Conservation (phyloP, 2,797 vertebrate genomes). For the Kryptolebias ocellatus region DNA sequence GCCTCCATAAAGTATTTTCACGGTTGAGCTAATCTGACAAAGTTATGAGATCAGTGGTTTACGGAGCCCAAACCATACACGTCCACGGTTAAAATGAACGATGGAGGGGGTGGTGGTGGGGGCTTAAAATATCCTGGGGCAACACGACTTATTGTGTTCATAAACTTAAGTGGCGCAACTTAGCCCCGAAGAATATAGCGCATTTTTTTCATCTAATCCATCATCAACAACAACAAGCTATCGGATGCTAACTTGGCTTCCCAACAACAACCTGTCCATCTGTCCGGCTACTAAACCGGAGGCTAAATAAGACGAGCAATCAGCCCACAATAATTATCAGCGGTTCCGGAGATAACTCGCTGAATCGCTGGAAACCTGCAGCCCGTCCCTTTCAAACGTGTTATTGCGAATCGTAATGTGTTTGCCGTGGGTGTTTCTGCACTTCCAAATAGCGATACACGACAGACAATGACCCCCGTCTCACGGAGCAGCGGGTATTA, state of each 20-base stretch:
- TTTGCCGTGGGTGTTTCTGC: conserved; percentile 16
- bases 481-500: conserved; percentile 53
- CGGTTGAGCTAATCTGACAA: conserved; percentile 79
- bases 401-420: background rate
- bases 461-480: conserved; percentile 72
- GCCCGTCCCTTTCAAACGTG: background rate
- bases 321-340: conserved; percentile 25
- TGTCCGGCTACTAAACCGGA: conserved; percentile 65
- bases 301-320: conserved; percentile 68
- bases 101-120: too few species aligned
- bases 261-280: conserved; percentile 80
- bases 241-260: conserved; percentile 75
- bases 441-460: conserved; percentile 72
- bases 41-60: conserved; percentile 73
- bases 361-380: background rate
- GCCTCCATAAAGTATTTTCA: conserved; percentile 77
- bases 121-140: background rate
- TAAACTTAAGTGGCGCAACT: conserved; percentile 51
- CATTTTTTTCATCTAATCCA: conserved; percentile 46
- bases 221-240: conserved; percentile 73
- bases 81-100: conserved; percentile 6
- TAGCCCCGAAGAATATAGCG: conserved; percentile 20
- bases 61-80: conserved; percentile 35
- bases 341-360: background rate
- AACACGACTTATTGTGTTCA: background rate